Evolutionary conservation across 2,113 vertebrate genomes (phyloP).

Genomic region (Hippotragus niger): DNA sequence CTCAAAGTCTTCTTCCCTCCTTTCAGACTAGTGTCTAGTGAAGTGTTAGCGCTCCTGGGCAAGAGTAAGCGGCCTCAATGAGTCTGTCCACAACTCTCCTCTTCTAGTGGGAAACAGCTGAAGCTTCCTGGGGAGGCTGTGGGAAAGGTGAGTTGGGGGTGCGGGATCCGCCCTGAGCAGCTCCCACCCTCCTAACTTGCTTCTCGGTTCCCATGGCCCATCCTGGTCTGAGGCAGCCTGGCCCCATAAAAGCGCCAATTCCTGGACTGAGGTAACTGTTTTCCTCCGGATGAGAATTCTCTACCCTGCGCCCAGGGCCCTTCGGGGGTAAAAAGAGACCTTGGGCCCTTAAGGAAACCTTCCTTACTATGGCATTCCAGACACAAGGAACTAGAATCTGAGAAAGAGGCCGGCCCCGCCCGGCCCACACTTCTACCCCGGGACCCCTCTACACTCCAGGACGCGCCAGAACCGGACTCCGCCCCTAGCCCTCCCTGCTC

Average conservation of each 20-base stretch:
- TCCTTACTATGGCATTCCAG: background rate
- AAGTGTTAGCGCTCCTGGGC: background rate
- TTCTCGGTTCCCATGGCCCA: background rate
- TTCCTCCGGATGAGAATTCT: background rate
- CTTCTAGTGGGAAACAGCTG: background rate
- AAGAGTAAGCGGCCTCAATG: background rate
- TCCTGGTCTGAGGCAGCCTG: background rate
- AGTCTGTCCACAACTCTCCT: background rate
- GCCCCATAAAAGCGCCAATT: slow-evolving; percentile 32
- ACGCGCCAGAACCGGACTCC: background rate
- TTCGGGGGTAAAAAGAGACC: background rate
- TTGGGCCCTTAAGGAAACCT: background rate
- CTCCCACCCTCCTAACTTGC: background rate
- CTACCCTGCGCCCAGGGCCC: background rate
- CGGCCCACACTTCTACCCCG: background rate
- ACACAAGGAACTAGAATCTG: slow-evolving; percentile 15
- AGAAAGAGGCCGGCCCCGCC: slow-evolving; percentile 24
- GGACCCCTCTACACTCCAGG: background rate
- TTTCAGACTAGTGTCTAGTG: background rate
- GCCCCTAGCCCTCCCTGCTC: background rate
- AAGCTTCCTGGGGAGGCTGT: background rate
- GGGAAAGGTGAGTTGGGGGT: background rate
- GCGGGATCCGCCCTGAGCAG: background rate
- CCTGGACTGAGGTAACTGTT: background rate
- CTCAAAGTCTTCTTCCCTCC: background rate